Conservation (phyloP, 1,140 invertebrate species). For the Apolygus lucorum region DNA sequence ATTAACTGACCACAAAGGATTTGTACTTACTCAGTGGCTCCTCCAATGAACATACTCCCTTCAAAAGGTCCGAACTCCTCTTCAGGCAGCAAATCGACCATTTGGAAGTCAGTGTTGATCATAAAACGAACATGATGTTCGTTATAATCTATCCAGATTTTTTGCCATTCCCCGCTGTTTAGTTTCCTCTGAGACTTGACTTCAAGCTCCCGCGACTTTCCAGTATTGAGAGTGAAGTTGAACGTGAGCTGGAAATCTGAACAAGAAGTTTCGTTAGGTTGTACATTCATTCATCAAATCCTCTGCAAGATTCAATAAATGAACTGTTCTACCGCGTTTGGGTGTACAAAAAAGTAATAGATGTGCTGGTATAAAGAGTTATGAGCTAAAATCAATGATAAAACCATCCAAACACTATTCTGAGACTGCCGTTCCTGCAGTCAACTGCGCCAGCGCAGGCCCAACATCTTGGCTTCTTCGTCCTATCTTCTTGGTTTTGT, state of each 20-base stretch:
- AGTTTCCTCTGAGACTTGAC: slow-evolving; percentile 71
- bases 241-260: slow-evolving; percentile 76
- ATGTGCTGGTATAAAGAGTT: no score
- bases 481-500: no score
- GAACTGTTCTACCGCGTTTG: no score
- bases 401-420: no score
- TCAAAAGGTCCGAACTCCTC: slow-evolving; percentile 86
- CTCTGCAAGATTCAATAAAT: no score
- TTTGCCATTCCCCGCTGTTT: slow-evolving; percentile 89
- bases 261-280: slow-evolving; percentile 31
- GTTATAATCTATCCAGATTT: slow-evolving; percentile 89
- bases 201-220: slow-evolving; percentile 63
- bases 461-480: no score
- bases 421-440: no score
- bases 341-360: no score
- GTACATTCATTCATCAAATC: no score
- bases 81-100: slow-evolving; percentile 73
- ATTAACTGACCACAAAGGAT: no score
- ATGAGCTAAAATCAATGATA: no score
- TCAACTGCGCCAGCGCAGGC: no score
- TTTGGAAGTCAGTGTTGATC: slow-evolving; percentile 79
- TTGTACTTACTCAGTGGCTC: slow-evolving; percentile 79
- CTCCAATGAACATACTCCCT: slow-evolving; percentile 85
- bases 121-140: slow-evolving; percentile 85
- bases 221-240: slow-evolving; percentile 80